phyloP scores from a whole-genome alignment of 2,888 invertebrate genomes.

The Calliopum simillimum region DNA sequence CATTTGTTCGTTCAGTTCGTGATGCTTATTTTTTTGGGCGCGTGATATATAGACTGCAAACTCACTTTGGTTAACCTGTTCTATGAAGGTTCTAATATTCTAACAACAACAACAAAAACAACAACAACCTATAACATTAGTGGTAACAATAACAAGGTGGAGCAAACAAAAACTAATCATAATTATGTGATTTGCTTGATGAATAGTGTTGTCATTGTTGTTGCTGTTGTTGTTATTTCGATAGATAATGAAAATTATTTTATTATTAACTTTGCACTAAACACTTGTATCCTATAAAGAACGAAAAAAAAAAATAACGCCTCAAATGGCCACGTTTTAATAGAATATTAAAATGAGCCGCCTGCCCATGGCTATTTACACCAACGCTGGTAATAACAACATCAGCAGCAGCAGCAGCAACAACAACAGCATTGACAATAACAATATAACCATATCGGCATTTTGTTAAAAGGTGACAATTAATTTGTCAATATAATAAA shows the following conservation, averaged over 20 bases:
- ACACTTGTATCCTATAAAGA: not conserved
- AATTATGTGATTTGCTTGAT: conserved; percentile 57
- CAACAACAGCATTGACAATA: not conserved
- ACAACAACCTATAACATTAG: not conserved
- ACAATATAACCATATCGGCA: conserved; percentile 37
- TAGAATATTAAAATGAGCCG: conserved; percentile 38
- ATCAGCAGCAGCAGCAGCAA: not conserved
- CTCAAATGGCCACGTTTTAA: conserved; percentile 28
- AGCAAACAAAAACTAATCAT: conserved; percentile 48
- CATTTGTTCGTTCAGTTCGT: not conserved
- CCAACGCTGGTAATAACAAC: not conserved
- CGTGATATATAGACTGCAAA: not conserved
- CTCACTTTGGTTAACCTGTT: conserved; percentile 6
- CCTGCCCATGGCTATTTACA: conserved; percentile 23
- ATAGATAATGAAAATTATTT: conserved; percentile 32
- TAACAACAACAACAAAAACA: conserved; percentile 1
- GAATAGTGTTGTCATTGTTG: conserved; percentile 15
- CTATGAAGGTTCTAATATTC: conserved; percentile 8
- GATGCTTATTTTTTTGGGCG: not conserved
- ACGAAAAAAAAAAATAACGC: not conserved
- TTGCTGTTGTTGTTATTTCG: conserved; percentile 4
- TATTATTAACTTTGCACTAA: conserved; percentile 41
- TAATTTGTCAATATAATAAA: conserved; percentile 61
- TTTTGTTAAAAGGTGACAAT: conserved; percentile 66
- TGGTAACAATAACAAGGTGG: conserved; percentile 17